Conservation (phyloP, 2,113 vertebrate species). For the western clawed frog (Xenopus tropicalis) region UCB_Xtro_10.0 CM004448.2:93105501-93106000, state of each 20-base stretch:
- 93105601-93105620: conserved; percentile 84
- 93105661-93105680: conserved; percentile 81
- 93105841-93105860: neutral
- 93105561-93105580: conserved; percentile 87
- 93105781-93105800: conserved; percentile 97
- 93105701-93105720: conserved; percentile 94
- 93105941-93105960: conserved; percentile 86
- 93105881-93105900: conserved; percentile 49
- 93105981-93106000: neutral
- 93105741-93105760: conserved; percentile 93
- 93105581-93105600: conserved; percentile 85
- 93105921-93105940: conserved; percentile 89
- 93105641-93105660: conserved; percentile 83
- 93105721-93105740: conserved; percentile 75
- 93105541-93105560: conserved; percentile 80
- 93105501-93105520: conserved; percentile 93
- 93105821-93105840: conserved; percentile 56
- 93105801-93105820: conserved; percentile 80
- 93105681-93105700: conserved; percentile 90
- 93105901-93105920: conserved; percentile 79
- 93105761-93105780: conserved; percentile 93
- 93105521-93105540: conserved; percentile 80
- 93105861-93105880: neutral
- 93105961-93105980: neutral
- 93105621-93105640: conserved; percentile 89